phyloP scores from a whole-genome alignment of 2,797 vertebrate genomes.

The Podarcis lilfordi region DNA sequence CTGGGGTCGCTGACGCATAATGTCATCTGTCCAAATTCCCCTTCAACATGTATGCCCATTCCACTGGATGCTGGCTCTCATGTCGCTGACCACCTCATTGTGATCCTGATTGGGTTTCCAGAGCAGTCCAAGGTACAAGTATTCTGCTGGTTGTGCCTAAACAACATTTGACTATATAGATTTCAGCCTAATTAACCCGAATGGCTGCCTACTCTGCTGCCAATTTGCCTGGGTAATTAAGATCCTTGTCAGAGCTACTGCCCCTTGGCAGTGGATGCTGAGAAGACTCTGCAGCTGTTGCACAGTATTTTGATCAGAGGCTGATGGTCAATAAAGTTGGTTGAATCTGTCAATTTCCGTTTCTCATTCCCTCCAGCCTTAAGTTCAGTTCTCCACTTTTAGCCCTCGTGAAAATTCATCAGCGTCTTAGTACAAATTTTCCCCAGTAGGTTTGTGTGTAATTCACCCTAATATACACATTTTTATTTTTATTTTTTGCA shows the following conservation, averaged over 20 bases:
- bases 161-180: constrained; percentile 15
- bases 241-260: neutral
- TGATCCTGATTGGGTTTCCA: constrained; percentile 98
- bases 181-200: neutral
- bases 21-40: constrained; percentile 92
- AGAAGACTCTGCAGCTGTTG: neutral
- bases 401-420: no score
- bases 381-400: no score
- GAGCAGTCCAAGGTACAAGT: constrained; percentile 96
- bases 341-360: no score
- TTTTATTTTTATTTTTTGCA: no score
- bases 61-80: constrained; percentile 97
- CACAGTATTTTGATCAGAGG: neutral
- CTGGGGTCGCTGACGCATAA: constrained; percentile 96
- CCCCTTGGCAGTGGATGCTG: neutral
- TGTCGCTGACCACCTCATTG: constrained; percentile 97
- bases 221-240: neutral
- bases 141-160: constrained; percentile 54
- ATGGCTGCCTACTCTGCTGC: neutral
- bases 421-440: no score
- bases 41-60: constrained; percentile 94
- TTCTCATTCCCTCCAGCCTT: no score
- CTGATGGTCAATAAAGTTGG: neutral
- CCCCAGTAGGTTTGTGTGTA: no score
- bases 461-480: no score